Evolutionary conservation across 2,888 invertebrate genomes (phyloP).

Genomic region (Macrosoma leucophasiata): DNA sequence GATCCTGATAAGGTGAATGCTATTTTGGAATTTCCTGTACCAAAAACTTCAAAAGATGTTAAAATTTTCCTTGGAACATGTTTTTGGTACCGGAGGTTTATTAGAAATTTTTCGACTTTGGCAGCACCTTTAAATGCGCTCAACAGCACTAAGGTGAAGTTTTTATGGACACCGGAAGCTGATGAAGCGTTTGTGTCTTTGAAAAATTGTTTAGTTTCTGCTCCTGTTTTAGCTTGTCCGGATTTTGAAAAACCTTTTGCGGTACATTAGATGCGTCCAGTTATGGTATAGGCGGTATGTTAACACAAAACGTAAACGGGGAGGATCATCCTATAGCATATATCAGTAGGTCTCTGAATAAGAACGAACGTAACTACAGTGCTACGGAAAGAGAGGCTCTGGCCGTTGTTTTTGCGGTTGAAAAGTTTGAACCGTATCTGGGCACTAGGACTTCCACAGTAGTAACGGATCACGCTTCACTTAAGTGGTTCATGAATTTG

Average conservation of each 20-base stretch:
- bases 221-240: conserved; percentile 3
- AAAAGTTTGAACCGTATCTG: conserved; percentile 2
- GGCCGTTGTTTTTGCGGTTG: conserved; percentile 3
- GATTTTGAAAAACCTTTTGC: conserved; percentile 8
- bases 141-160: no score
- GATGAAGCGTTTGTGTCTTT: conserved; percentile 2
- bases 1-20: conserved; percentile 21
- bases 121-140: conserved; percentile 13
- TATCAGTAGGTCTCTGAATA: conserved; percentile 1
- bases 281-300: conserved; percentile 5
- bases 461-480: conserved; percentile 4
- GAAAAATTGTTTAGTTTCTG: conserved; percentile 5
- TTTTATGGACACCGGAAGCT: background rate
- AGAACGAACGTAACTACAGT: conserved; percentile 5
- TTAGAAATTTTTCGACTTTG: conserved; percentile 19
- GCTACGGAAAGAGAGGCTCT: conserved; percentile 7
- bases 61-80: conserved; percentile 21
- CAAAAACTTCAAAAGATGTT: conserved; percentile 18
- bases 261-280: conserved; percentile 9
- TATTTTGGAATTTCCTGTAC: conserved; percentile 20
- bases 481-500: conserved; percentile 8
- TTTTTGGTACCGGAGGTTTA: conserved; percentile 17
- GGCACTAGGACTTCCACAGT: conserved; percentile 1
- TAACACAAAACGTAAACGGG: conserved; percentile 7
- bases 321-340: conserved; percentile 7